Base-by-base conservation (phyloP, 1,140 invertebrate genomes). In the Macrobrachium rosenbergii region DNA sequence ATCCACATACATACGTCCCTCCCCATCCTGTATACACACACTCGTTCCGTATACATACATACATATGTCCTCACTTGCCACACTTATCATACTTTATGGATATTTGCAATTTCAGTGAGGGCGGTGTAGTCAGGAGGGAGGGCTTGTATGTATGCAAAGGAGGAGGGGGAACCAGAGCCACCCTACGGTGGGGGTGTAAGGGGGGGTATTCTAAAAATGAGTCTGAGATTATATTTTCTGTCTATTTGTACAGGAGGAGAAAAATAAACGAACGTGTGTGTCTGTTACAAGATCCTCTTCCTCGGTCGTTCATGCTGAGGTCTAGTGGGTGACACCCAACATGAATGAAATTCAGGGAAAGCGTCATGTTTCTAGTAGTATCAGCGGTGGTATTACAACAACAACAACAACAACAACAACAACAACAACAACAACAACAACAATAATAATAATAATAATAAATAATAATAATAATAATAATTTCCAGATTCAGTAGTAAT, bases 251-350 rank as follows among this genome's bases (percentile, higher is more conserved):
- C 23, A 79, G 16, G 77, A 79, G 23, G 60, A 58, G 28, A n/a
- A 75, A 75, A 75, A 75, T 37, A 75, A 75, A 37, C 72, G 16
- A 75, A 75, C 28, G 3, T 73, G 14, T 73, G 69, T 73, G 69
- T 73, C 69, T 12, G 11, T 17, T 21, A 73, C 21, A 12, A 14
- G 37, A n/a, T 73, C 21, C 69, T 19, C 21, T 23, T 12, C 3
- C 21, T 23, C 69, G 1, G 28, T 37, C 28, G 28, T 37, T 37
- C 28, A 37, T 3, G 28, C 28, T 37, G 28, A 37, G 28, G 28
- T 37, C 28, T 37, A 37, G 28, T 37, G 28, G 28, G 28, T 37
- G 28, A 37, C 28, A 37, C 28, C 28, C 28, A 37, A 37, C 28
- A 37, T 37, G 28, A 37, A 37, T 37, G 28, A 37, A 37, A 37